Evolutionary conservation across 2,113 vertebrate genomes (phyloP).

Genomic region (Ptyas mucosa): DNA sequence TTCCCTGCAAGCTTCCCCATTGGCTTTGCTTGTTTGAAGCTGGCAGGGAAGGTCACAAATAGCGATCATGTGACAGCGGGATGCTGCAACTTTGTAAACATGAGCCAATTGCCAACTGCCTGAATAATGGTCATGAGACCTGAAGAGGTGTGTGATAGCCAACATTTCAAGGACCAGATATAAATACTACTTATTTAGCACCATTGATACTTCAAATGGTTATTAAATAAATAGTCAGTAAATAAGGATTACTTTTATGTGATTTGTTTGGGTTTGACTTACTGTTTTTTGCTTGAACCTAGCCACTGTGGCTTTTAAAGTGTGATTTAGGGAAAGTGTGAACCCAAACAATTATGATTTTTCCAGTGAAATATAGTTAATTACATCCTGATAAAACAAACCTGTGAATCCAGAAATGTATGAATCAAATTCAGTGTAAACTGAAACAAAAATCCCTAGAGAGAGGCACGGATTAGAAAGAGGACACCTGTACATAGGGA

Average conservation of each 20-base stretch:
- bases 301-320: not conserved
- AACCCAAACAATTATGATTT: not conserved
- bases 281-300: not conserved
- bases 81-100: not conserved
- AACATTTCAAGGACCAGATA: not conserved
- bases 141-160: not conserved
- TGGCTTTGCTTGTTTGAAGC: not conserved
- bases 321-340: not conserved
- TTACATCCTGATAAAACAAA: not conserved
- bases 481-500: not conserved
- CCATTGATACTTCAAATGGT: not conserved
- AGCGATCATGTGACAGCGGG: rapidly evolving
- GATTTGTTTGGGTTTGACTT: not conserved
- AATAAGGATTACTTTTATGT: not conserved
- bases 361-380: not conserved
- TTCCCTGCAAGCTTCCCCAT: not conserved
- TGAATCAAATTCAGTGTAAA: not conserved
- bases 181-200: not conserved
- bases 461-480: not conserved
- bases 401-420: not conserved
- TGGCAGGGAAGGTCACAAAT: not conserved
- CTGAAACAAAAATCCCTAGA: not conserved
- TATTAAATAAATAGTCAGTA: not conserved
- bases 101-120: not conserved
- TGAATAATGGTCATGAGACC: not conserved